phyloP scores from a whole-genome alignment of 2,797 vertebrate species.

The Tinamus major region DNA sequence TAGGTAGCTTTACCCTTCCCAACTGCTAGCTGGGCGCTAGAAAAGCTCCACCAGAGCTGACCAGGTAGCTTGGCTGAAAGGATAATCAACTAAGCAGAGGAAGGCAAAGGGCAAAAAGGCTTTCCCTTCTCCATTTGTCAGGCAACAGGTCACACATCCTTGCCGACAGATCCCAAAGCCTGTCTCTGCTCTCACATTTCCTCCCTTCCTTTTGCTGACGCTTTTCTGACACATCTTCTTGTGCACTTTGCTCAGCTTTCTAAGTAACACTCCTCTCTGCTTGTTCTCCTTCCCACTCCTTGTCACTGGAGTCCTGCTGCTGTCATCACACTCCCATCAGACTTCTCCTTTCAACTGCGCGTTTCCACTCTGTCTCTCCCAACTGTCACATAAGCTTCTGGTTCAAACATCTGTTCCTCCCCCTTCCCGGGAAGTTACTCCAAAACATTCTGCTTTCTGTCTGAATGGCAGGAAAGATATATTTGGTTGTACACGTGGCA shows the following conservation, averaged over 20 bases:
- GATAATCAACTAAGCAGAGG: background rate
- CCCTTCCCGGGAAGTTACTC: slow-evolving; percentile 58
- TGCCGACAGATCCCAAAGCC: slow-evolving; percentile 56
- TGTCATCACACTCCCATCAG: slow-evolving; percentile 74
- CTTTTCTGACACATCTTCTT: slow-evolving; percentile 69
- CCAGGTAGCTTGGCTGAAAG: background rate
- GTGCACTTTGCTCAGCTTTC: slow-evolving; percentile 71
- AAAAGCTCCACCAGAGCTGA: background rate
- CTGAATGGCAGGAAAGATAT: slow-evolving; percentile 41
- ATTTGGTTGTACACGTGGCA: slow-evolving; percentile 9
- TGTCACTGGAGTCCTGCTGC: slow-evolving; percentile 72
- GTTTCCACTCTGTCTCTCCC: slow-evolving; percentile 69
- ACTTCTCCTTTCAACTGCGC: slow-evolving; percentile 69
- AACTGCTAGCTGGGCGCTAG: no score
- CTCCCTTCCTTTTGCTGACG: slow-evolving; percentile 43
- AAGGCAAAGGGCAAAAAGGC: slow-evolving; percentile 1
- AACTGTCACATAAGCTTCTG: slow-evolving; percentile 72
- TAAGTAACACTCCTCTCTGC: slow-evolving; percentile 69
- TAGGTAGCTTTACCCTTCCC: background rate
- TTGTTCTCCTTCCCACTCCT: slow-evolving; percentile 75
- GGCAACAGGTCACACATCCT: slow-evolving; percentile 59
- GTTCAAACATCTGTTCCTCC: slow-evolving; percentile 74
- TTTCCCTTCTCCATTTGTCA: slow-evolving; percentile 11
- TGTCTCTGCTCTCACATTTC: slow-evolving; percentile 54
- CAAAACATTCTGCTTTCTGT: slow-evolving; percentile 57